A percentile compares a stretch with the other conserved stretches of the same genome.
Conservation (phyloP, 2,113 vertebrate species). For the Indri indri region DNA sequence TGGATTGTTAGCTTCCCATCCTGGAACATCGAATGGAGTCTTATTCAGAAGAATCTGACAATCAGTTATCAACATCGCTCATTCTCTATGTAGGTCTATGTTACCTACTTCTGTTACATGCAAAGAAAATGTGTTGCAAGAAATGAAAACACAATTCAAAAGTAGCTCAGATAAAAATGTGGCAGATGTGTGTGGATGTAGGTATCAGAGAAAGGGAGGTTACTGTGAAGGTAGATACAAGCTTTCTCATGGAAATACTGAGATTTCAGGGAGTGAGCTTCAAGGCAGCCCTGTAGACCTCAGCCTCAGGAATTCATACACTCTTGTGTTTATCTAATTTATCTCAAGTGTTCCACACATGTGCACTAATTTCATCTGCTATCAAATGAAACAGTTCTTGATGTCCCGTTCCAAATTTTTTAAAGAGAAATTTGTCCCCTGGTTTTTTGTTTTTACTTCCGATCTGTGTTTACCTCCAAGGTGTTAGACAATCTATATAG, state of each 20-base stretch:
- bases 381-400: neutral
- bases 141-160: constrained; percentile 45
- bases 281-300: neutral
- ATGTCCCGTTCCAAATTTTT: neutral
- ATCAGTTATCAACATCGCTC: neutral
- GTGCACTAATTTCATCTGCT: neutral
- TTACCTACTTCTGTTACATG: neutral
- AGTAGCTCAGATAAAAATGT: neutral
- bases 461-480: neutral
- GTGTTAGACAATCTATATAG: neutral
- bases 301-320: neutral
- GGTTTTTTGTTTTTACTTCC: neutral
- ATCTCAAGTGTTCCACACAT: neutral
- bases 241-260: neutral
- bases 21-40: neutral
- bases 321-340: neutral
- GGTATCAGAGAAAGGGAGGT: neutral
- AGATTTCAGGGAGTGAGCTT: neutral
- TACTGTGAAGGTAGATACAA: neutral
- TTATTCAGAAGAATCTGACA: neutral
- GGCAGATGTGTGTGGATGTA: neutral
- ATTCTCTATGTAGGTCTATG: neutral
- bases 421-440: neutral
- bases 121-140: neutral
- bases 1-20: neutral